These are phyloP conservation scores for Drosophila flavopinicola DNA, from an alignment of 2,888 invertebrate species.

Conservation along the genomic window DNA sequence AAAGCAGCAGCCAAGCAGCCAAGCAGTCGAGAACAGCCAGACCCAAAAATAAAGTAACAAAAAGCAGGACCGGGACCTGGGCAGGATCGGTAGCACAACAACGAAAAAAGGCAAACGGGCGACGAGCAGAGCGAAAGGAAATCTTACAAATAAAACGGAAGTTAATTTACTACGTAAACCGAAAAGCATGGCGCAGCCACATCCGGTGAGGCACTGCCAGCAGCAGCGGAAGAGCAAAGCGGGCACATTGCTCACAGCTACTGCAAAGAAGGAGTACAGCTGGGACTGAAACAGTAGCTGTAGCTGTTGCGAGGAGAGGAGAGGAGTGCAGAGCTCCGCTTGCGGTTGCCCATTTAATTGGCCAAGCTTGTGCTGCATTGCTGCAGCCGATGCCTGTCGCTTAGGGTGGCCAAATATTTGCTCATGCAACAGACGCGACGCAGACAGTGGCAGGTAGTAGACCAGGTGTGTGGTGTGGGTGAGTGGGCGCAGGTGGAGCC, in stretches of 20 bases:
- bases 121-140: conserved; percentile 75
- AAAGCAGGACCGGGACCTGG: conserved; percentile 47
- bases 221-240: background rate
- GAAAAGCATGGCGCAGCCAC: conserved; percentile 81
- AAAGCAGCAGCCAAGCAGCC: conserved; percentile 54
- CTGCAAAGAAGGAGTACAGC: conserved; percentile 62
- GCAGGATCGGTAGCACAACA: conserved; percentile 38
- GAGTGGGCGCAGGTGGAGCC: background rate
- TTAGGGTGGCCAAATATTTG: conserved; percentile 78
- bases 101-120: conserved; percentile 54
- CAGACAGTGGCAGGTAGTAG: too few species aligned
- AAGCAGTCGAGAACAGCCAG: conserved; percentile 21
- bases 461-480: background rate
- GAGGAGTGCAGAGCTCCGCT: conserved; percentile 17
- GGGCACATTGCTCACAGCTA: conserved; percentile 30
- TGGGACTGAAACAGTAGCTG: conserved; percentile 32
- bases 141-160: conserved; percentile 82
- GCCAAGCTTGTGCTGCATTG: conserved; percentile 67
- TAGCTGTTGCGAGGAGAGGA: conserved; percentile 15
- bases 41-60: conserved; percentile 73
- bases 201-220: conserved; percentile 53
- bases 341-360: conserved; percentile 73
- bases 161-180: conserved; percentile 82
- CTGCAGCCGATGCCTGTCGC: conserved; percentile 56
- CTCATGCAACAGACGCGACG: conserved; percentile 66